phyloP scores from a whole-genome alignment of 1,140 invertebrate genomes.

The Mamestra configurata region DNA sequence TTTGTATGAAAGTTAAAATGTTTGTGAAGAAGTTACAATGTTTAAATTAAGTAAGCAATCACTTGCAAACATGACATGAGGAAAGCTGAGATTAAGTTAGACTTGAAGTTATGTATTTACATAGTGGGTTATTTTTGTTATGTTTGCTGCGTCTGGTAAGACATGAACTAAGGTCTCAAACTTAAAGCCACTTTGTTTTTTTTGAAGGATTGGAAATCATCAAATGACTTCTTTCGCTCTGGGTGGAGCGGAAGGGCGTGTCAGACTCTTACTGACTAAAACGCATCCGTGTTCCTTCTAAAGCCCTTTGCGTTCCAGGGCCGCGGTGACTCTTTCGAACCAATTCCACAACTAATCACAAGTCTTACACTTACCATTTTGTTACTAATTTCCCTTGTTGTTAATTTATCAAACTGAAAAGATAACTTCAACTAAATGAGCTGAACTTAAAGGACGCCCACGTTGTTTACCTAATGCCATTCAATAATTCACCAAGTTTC shows the following conservation, averaged over 20 bases:
- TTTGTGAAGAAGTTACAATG: neutral
- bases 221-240: no score
- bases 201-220: no score
- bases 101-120: conserved; percentile 2
- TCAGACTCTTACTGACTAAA: no score
- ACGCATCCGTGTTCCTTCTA: no score
- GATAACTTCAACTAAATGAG: neutral
- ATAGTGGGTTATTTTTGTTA: conserved; percentile 3
- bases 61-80: conserved; percentile 28
- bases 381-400: neutral
- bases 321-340: no score
- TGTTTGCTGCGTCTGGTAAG: neutral
- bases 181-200: no score
- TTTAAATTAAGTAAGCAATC: conserved; percentile 24
- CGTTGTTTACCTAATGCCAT: conserved; percentile 13
- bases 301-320: no score
- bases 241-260: no score
- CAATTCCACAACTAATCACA: no score
- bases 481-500: conserved; percentile 42
- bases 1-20: neutral
- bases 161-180: conserved; percentile 8
- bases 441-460: neutral
- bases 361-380: no score
- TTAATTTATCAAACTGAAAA: conserved; percentile 26
- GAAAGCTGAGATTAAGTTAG: conserved; percentile 7